Base-by-base conservation (phyloP, 2,888 invertebrate genomes). In the Megamerina dolium region DNA sequence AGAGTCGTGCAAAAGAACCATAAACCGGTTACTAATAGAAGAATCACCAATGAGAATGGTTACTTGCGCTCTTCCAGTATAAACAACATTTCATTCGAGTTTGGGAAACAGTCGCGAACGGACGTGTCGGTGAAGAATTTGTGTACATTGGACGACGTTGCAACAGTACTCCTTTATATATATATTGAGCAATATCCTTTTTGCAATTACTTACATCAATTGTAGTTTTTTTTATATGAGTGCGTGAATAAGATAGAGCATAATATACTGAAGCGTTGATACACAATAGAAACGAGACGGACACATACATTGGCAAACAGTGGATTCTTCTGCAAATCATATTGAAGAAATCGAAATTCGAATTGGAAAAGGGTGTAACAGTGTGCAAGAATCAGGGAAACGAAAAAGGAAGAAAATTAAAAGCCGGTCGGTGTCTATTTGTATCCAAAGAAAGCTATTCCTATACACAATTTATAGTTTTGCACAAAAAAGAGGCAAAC, bases 21-120 rank as follows among this genome's bases (percentile, higher is more conserved):
- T n/a, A n/a, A n/a, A n/a, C n/a, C n/a, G n/a, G n/a, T n/a, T n/a
- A n/a, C n/a, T n/a, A n/a, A n/a, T n/a, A n/a, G n/a, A n/a, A n/a
- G n/a, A n/a, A n/a, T n/a, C n/a, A n/a, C n/a, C n/a, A n/a, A n/a
- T n/a, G n/a, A n/a, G n/a, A n/a, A n/a, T n/a, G n/a, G n/a, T n/a
- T n/a, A n/a, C n/a, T n/a, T n/a, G n/a, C n/a, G n/a, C n/a, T n/a
- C n/a, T n/a, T n/a, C n/a, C n/a, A n/a, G n/a, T n/a, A n/a, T n/a
- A n/a, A n/a, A n/a, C n/a, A 30, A 37, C 42, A 37, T 31, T 49
- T 56, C 63, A 64, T 65, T 65, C 58, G 61, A 62, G 58, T 59
- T 58, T 61, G 58, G 63, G 58, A 58, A 58, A 59, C 57, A 54
- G 59, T 65, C 63, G 63, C 53, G 57, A 59, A 49, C 56, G 60